phyloP scores from a whole-genome alignment of 1,140 invertebrate genomes.

The Hesperophylax magnus region DNA sequence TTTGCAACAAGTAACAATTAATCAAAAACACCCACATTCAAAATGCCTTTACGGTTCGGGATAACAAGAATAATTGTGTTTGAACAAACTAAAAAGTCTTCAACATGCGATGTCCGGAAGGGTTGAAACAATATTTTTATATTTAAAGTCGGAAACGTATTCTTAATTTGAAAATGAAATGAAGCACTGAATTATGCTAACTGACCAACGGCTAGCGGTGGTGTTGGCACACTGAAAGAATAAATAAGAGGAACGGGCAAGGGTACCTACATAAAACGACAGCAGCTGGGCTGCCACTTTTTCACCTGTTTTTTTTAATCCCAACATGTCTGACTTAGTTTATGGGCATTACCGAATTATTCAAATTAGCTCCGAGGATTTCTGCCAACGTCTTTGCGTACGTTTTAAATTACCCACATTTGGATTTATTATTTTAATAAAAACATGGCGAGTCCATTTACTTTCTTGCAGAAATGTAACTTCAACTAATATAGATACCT shows the following conservation, averaged over 20 bases:
- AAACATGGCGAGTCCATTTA: not conserved
- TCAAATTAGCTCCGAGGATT: slow-evolving; percentile 31
- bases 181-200: slow-evolving; percentile 26
- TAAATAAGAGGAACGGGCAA: slow-evolving; percentile 13
- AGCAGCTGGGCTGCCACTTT: slow-evolving; percentile 14
- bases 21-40: too few relatives aligned
- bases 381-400: not conserved
- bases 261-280: slow-evolving; percentile 6
- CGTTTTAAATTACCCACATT: slow-evolving; percentile 8
- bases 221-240: slow-evolving; percentile 22
- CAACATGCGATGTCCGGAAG: slow-evolving; percentile 5
- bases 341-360: slow-evolving; percentile 36
- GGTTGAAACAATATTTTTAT: too few relatives aligned
- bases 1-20: too few relatives aligned
- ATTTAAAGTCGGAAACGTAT: slow-evolving; percentile 24
- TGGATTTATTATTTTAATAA: not conserved
- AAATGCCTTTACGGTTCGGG: too few relatives aligned
- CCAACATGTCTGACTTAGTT: slow-evolving; percentile 14
- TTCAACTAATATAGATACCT: too few relatives aligned
- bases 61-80: too few relatives aligned
- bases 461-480: not conserved
- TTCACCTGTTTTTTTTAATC: slow-evolving; percentile 28
- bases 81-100: not conserved
- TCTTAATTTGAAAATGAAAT: slow-evolving; percentile 22
- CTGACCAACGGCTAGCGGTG: not conserved